A percentile compares a stretch with the other conserved stretches of the same genome.
phyloP scores from a whole-genome alignment of 2,113 vertebrate genomes.

The Emydura subglobosa region DNA sequence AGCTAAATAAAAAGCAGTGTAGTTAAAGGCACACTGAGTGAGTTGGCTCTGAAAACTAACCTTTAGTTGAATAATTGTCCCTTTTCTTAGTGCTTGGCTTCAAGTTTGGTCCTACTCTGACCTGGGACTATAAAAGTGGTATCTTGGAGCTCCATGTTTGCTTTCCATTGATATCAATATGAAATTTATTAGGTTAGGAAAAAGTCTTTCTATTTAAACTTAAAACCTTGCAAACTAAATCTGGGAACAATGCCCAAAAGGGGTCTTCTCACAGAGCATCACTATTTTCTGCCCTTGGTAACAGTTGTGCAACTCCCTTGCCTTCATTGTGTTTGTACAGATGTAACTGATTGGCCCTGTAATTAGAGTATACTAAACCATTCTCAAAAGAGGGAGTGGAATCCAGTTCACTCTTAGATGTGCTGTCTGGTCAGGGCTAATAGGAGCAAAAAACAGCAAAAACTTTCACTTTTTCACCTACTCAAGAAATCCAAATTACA shows the following conservation, averaged over 20 bases:
- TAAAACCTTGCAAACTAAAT: not conserved
- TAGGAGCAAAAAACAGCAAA: not conserved
- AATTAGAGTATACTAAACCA: not conserved
- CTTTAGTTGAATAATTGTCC: not conserved
- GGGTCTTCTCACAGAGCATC: not conserved
- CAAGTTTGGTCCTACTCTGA: not conserved
- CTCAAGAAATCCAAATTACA: not conserved
- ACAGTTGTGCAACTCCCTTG: not conserved
- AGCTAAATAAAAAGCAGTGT: not conserved
- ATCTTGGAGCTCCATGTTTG: not conserved
- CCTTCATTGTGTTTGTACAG: not conserved
- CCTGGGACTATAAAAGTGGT: not conserved
- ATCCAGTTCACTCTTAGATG: not conserved
- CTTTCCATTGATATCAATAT: not conserved
- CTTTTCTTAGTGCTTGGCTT: not conserved
- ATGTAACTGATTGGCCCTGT: not conserved
- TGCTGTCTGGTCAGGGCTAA: not conserved
- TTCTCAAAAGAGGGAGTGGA: not conserved
- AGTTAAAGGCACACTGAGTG: not conserved
- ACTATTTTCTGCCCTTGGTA: not conserved
- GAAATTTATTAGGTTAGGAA: not conserved
- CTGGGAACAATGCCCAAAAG: not conserved
- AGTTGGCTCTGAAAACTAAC: not conserved
- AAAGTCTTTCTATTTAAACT: not conserved
- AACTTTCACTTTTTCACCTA: not conserved